Percentiles rank a stretch among this genome's conserved stretches.
Evolutionary conservation across 2,797 vertebrate species (phyloP).

Genomic region (Alfaro cultratus): DNA sequence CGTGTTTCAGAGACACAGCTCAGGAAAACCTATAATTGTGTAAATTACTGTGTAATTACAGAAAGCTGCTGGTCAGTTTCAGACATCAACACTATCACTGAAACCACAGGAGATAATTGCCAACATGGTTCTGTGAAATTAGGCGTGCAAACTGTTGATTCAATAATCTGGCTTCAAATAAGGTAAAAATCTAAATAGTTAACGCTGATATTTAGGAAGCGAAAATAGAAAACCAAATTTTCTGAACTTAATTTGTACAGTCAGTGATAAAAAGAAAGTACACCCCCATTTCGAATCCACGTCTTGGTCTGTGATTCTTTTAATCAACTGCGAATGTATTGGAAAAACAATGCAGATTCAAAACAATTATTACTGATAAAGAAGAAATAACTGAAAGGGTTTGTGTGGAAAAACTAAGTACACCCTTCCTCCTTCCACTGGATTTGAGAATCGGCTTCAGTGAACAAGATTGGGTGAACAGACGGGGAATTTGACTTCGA

Average conservation of each 20-base stretch:
- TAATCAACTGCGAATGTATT: neutral
- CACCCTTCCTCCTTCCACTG: neutral
- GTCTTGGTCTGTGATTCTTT: neutral
- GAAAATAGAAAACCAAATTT: neutral
- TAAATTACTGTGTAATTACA: constrained; percentile 51
- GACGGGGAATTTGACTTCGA: neutral
- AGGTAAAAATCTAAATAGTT: neutral
- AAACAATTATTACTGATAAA: neutral
- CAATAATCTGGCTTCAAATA: constrained; percentile 20
- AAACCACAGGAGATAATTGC: constrained; percentile 10
- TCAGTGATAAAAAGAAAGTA: neutral
- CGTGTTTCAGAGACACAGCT: constrained; percentile 16
- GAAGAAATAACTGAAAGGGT: neutral
- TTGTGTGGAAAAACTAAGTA: neutral
- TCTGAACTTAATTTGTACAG: neutral
- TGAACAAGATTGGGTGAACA: neutral
- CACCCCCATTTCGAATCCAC: neutral
- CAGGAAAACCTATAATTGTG: constrained; percentile 39
- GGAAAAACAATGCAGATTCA: neutral
- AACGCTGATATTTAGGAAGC: neutral
- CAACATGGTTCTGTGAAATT: constrained; percentile 16
- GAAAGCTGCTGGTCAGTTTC: constrained; percentile 34
- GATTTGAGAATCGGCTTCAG: neutral
- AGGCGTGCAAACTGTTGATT: constrained; percentile 10
- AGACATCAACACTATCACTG: constrained; percentile 19